A percentile compares a stretch with the other conserved stretches of the same genome.
Evolutionary conservation across 2,113 vertebrate genomes (phyloP).

Genomic region (Formicarius rufipectus): DNA sequence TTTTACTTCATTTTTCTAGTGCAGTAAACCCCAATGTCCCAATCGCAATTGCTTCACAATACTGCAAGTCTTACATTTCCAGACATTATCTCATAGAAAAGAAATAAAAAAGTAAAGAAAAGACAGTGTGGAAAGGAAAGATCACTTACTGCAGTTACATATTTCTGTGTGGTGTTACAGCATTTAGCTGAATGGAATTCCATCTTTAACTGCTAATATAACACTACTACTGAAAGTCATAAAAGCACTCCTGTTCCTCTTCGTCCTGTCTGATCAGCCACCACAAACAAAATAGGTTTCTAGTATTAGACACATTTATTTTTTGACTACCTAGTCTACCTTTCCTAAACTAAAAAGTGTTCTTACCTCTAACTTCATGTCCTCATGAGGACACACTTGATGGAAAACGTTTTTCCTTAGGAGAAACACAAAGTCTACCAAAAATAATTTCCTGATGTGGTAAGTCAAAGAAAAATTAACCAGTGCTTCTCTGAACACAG

Average conservation of each 20-base stretch:
- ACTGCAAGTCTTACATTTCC: background rate
- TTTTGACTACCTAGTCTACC: background rate
- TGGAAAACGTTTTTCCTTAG: background rate
- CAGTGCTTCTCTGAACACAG: background rate
- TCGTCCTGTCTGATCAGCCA: background rate
- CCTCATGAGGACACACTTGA: background rate
- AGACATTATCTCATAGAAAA: conserved; percentile 53
- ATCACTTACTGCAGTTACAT: background rate
- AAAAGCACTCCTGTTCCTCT: background rate
- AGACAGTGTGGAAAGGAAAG: background rate
- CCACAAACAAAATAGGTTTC: background rate
- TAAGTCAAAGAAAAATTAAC: background rate
- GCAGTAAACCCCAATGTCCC: conserved; percentile 14
- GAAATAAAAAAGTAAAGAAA: conserved; percentile 21
- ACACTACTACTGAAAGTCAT: background rate
- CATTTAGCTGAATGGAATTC: background rate
- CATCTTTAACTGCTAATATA: background rate
- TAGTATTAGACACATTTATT: background rate
- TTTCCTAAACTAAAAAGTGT: background rate
- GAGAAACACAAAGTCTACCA: background rate
- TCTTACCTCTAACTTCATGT: background rate
- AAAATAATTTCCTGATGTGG: background rate
- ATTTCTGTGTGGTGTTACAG: background rate
- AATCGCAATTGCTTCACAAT: conserved; percentile 1
- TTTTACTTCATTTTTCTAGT: conserved; percentile 40